These are phyloP conservation scores for Triops cancriformis DNA, from an alignment of 1,140 invertebrate genomes.

Conservation along the genomic window DNA sequence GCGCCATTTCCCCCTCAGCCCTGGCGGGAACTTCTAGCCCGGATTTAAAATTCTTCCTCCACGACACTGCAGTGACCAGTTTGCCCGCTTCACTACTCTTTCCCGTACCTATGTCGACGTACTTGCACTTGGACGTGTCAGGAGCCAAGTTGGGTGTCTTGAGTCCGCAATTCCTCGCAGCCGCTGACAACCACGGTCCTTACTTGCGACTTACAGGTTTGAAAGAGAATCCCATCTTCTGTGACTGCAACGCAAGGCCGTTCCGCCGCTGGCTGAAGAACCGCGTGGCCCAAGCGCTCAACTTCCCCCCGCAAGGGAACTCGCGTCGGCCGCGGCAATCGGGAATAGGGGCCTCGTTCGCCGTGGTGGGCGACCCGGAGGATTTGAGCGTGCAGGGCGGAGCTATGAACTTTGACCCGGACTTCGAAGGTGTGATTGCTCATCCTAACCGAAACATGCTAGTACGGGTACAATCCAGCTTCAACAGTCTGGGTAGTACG, in stretches of 20 bases:
- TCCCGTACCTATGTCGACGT: slow-evolving; percentile 76
- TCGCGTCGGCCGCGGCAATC: slow-evolving; percentile 18
- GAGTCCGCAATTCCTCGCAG: slow-evolving; percentile 62
- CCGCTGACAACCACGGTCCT: slow-evolving; percentile 66
- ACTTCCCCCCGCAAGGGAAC: slow-evolving; percentile 22
- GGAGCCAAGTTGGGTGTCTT: slow-evolving; percentile 65
- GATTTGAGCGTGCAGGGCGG: slow-evolving; percentile 27
- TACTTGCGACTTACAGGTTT: slow-evolving; percentile 62
- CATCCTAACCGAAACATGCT: slow-evolving; percentile 2
- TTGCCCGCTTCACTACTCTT: slow-evolving; percentile 73
- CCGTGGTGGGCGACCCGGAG: slow-evolving; percentile 27
- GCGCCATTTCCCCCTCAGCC: slow-evolving; percentile 68
- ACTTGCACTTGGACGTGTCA: slow-evolving; percentile 64
- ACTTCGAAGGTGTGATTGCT: slow-evolving; percentile 14
- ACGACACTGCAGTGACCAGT: slow-evolving; percentile 65
- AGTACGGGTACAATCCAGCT: not conserved
- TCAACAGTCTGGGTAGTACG: not conserved
- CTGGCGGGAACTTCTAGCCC: slow-evolving; percentile 60
- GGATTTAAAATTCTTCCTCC: slow-evolving; percentile 58
- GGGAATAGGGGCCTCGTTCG: not conserved
- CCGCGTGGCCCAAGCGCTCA: slow-evolving; percentile 25
- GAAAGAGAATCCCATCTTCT: slow-evolving; percentile 65
- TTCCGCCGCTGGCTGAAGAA: slow-evolving; percentile 63
- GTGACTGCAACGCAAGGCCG: slow-evolving; percentile 71
- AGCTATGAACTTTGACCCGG: slow-evolving; percentile 21